These are phyloP conservation scores for Origma solitaria DNA, from an alignment of 2,113 vertebrate species.

Conservation along the genomic window DNA sequence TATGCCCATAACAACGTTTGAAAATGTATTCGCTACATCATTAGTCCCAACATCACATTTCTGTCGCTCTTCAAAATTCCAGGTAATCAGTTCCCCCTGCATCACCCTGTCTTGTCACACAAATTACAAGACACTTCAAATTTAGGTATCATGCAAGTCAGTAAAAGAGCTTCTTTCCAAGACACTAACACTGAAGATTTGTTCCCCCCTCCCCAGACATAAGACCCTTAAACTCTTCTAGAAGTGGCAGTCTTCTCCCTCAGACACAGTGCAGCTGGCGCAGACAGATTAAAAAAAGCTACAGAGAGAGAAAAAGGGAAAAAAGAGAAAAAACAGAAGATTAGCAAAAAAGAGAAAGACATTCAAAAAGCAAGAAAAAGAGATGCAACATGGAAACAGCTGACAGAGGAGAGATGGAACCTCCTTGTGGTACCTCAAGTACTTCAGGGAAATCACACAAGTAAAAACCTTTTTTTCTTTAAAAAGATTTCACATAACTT, in stretches of 20 bases:
- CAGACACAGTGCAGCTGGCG: conserved; percentile 82
- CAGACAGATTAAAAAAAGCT: conserved; percentile 99
- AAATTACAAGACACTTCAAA: conserved; percentile 65
- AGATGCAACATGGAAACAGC: conserved; percentile 13
- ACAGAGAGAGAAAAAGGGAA: conserved; percentile 73
- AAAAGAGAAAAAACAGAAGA: conserved; percentile 62
- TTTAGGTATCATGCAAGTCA: conserved; percentile 74
- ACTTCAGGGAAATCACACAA: conserved; percentile 37
- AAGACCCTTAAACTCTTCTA: conserved; percentile 84
- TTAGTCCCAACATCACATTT: conserved; percentile 41
- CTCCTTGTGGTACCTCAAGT: background rate
- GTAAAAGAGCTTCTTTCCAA: conserved; percentile 69
- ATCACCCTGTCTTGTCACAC: conserved; percentile 60
- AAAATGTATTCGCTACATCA: conserved; percentile 36
- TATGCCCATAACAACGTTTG: conserved; percentile 5
- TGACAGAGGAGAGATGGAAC: conserved; percentile 21
- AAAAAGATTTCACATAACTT: background rate
- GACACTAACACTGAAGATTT: conserved; percentile 67
- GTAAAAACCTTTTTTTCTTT: background rate
- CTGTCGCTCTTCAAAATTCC: conserved; percentile 36
- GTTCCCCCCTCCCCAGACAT: conserved; percentile 59
- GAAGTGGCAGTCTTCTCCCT: conserved; percentile 91
- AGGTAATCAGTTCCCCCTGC: background rate
- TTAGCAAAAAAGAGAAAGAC: conserved; percentile 67
- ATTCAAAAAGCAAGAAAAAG: conserved; percentile 52